These are phyloP conservation scores for Plebejus argus DNA, from an alignment of 2,888 invertebrate species.

Conservation along the genomic window DNA sequence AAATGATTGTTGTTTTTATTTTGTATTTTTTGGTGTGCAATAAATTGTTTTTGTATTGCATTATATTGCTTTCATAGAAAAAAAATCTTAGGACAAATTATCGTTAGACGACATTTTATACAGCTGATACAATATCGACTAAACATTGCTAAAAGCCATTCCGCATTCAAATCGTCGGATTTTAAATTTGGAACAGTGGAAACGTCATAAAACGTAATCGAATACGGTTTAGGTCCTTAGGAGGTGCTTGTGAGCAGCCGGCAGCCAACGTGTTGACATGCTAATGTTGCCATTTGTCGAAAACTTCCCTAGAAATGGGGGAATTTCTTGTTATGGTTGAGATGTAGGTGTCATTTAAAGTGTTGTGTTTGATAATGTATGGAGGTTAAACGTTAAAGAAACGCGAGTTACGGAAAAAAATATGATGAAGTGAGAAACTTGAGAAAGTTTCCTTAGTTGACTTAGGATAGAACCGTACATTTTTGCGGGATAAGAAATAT, in stretches of 20 bases:
- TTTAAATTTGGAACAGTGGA: constrained; percentile 32
- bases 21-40: no score
- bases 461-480: no score
- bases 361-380: not conserved
- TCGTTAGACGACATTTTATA: no score
- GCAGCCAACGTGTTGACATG: constrained; percentile 61
- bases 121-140: not conserved
- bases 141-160: not conserved
- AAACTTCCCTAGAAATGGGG: not conserved
- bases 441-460: no score
- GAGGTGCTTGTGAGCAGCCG: constrained; percentile 48
- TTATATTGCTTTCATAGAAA: no score
- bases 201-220: constrained; percentile 73
- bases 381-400: no score
- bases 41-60: no score
- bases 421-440: no score
- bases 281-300: constrained; percentile 58
- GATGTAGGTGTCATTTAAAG: not conserved
- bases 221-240: constrained; percentile 74
- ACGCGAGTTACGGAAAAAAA: no score
- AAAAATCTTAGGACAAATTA: no score
- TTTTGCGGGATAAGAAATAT: no score
- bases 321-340: not conserved
- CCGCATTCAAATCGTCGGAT: not conserved
- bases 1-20: no score